Base-by-base conservation (phyloP, 2,888 invertebrate species). In the Anthoptus insignis region DNA sequence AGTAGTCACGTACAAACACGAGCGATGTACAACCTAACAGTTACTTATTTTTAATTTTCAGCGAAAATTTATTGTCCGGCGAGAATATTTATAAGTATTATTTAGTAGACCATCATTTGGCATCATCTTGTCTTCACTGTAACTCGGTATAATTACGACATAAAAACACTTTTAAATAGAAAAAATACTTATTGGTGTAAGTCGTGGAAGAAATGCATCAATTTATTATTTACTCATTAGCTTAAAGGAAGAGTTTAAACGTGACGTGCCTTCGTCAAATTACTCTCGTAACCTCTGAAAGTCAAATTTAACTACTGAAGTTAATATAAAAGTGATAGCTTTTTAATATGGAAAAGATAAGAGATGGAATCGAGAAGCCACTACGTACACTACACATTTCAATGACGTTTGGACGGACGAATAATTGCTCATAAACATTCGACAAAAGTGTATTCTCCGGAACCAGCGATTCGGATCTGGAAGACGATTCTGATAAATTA, bases 321-420 rank as follows among this genome's bases (percentile, higher is more conserved):
- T n/a, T n/a, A n/a, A n/a, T n/a, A n/a, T n/a, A n/a, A n/a, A n/a
- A n/a, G n/a, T n/a, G n/a, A n/a, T n/a, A n/a, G n/a, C n/a, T 14
- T 42, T 32, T 21, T 3, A 19, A 11, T 19, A 42, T 16, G 42
- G 16, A 42, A 9, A 11, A 32, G 27, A 27, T 5, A 27, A 27
- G 7, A 27, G 11, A 32, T 42, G 42, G 19, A 42, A 9, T 42
- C 19, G 42, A 42, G 19, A 11, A 42, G 42, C 42, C 19, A 16
- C 42, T 19, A 11, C 42, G 42, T 42, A 42, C 19, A 9, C 19
- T 42, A 42, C 42, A 42, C 66, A 24, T 69, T 69, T 71, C 67
- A 64, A 69, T 73, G 68, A 64, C 64, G 60, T 71, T 68, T 83
- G 84, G 84, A 84, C 84, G 84, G 84, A 84, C 78, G 75, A 54